Evolutionary conservation across 2,797 vertebrate species (phyloP).

Genomic region (Phalloptychus januarius): DNA sequence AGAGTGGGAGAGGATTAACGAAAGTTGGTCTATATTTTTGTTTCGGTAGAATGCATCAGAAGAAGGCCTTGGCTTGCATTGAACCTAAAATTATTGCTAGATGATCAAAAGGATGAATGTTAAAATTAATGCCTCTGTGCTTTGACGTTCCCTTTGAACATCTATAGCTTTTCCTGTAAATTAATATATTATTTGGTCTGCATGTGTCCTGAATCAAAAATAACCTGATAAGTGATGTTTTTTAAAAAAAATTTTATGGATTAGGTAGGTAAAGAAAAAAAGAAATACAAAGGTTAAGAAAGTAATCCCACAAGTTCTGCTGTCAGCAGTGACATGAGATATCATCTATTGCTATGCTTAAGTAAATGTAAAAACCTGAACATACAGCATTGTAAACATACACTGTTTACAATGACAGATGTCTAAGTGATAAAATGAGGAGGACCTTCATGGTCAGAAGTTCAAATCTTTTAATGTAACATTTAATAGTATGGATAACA

Average conservation of each 20-base stretch:
- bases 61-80: slow-evolving; percentile 73
- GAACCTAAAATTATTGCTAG: slow-evolving; percentile 51
- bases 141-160: slow-evolving; percentile 58
- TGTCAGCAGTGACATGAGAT: not conserved
- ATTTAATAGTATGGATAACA: too few species aligned
- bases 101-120: slow-evolving; percentile 72
- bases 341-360: not conserved
- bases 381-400: not conserved
- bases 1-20: slow-evolving; percentile 2
- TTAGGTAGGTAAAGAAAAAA: not conserved
- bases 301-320: not conserved
- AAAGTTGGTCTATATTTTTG: slow-evolving; percentile 30
- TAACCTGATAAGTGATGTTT: slow-evolving; percentile 27
- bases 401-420: not conserved
- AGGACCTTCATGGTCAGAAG: not conserved
- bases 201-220: slow-evolving; percentile 37
- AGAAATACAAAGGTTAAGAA: not conserved
- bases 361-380: not conserved
- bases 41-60: slow-evolving; percentile 50
- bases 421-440: not conserved
- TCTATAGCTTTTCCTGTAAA: slow-evolving; percentile 52
- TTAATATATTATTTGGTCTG: slow-evolving; percentile 54
- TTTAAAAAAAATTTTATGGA: slow-evolving; percentile 7
- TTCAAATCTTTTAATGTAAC: too few species aligned
- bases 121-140: slow-evolving; percentile 38